phyloP scores from a whole-genome alignment of 2,113 vertebrate genomes.

The Peromyscus californicus region DNA sequence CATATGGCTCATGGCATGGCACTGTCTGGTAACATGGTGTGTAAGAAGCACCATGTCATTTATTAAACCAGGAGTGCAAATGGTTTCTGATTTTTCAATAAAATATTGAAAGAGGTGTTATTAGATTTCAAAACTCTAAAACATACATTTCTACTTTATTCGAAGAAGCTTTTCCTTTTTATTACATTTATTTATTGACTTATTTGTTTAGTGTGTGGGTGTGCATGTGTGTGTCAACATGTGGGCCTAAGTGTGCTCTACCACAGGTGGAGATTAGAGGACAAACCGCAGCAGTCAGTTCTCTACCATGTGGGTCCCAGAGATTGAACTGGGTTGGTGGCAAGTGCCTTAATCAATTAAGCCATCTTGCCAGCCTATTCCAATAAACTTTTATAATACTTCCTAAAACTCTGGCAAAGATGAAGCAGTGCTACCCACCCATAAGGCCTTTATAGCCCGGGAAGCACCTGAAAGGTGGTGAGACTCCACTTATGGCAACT shows the following conservation, averaged over 20 bases:
- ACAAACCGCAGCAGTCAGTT: background rate
- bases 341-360: no score
- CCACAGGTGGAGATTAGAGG: background rate
- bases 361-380: background rate
- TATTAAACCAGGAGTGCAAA: background rate
- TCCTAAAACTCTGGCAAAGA: background rate
- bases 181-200: background rate
- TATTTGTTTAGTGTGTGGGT: background rate
- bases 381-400: background rate
- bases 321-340: background rate
- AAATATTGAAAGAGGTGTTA: background rate
- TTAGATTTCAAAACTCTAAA: slow-evolving; percentile 25
- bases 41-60: background rate
- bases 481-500: background rate
- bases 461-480: background rate
- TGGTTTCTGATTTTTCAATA: background rate
- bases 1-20: background rate
- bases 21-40: background rate
- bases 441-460: background rate
- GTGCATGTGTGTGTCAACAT: background rate
- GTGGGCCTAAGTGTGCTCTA: background rate
- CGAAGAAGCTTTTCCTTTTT: slow-evolving; percentile 1
- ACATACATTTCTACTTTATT: background rate
- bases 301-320: background rate
- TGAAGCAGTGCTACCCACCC: background rate